phyloP scores from a whole-genome alignment of 2,113 vertebrate species.

The Pseudonaja textilis region DNA sequence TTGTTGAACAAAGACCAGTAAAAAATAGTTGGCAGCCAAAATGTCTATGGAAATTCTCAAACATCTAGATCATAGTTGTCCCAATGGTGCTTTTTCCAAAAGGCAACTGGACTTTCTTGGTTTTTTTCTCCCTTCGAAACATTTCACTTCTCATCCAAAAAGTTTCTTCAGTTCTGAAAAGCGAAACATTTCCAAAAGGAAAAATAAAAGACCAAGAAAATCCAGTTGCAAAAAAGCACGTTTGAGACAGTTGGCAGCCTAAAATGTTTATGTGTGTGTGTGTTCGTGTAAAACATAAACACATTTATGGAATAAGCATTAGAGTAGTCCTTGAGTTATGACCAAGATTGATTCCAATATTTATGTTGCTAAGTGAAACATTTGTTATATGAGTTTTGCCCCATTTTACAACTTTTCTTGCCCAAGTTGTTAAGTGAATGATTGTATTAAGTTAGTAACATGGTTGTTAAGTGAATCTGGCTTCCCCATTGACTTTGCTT shows the following conservation, averaged over 20 bases:
- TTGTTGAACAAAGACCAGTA: background rate
- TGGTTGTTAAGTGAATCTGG: too few relatives aligned
- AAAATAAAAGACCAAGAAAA: background rate
- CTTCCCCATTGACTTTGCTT: too few relatives aligned
- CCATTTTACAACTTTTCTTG: too few relatives aligned
- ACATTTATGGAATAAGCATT: background rate
- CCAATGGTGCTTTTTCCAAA: background rate
- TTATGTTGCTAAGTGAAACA: too few relatives aligned
- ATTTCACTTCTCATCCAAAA: background rate
- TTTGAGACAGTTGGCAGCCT: background rate
- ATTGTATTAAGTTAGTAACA: too few relatives aligned
- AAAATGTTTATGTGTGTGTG: background rate
- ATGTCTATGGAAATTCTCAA: background rate
- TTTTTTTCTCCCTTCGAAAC: too few relatives aligned
- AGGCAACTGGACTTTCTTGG: background rate
- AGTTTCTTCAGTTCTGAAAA: background rate
- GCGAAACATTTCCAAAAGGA: background rate
- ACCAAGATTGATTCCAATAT: too few relatives aligned
- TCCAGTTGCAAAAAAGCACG: background rate
- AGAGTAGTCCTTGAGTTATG: background rate
- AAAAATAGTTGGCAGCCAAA: background rate
- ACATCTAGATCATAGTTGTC: too few relatives aligned
- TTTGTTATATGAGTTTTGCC: too few relatives aligned
- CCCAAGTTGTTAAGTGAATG: too few relatives aligned
- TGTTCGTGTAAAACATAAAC: background rate